Evolutionary conservation across 2,113 vertebrate genomes (phyloP), one percentile per base, ranked within the genome.

Genomic region (Ornithorhynchus anatinus): DNA sequence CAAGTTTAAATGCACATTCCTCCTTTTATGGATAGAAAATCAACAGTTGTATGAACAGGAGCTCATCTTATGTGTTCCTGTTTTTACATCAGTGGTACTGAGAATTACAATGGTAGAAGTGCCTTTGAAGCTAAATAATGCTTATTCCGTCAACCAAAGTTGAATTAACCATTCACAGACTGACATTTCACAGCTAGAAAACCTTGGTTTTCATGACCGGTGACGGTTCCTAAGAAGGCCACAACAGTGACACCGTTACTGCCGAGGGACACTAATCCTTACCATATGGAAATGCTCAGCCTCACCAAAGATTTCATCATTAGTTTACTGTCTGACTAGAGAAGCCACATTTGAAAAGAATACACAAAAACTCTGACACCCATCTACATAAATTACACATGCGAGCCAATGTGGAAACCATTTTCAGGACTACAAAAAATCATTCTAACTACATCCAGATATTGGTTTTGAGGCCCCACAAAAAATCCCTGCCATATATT

Each of bases 381-480:
- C 0, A 4, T 20, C 20, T 71, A 75, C 81, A 74, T n/a, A 84
- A 73, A 72, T 80, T 40, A 72, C 42, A 64, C 1, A 72, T 22
- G 12, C 51, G 64, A 84, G 65, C 39, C 32, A 84, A 85, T 84
- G 42, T 86, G 81, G 70, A 82, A 88, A 39, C 58, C 67, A 82
- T 88, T 87, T 80, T 37, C 43, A 56, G 3, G 42, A 59, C 40
- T 25, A 62, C 27, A 61, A 64, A 80, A n/a, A 79, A 58, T 53
- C 56, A 54, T 40, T 36, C 38, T 74, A 87, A 80, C 39, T 68
- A 35, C 14, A 78, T 78, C 73, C 81, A 86, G 73, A 78, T 23
- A 80, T 29, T 10, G 66, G 73, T 47, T 72, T 69, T 68, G 53
- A 29, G 72, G 36, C 2, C n/a, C 7, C 38, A 45, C 2, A 17